These are phyloP conservation scores for Sparus aurata DNA, from an alignment of 2,797 vertebrate species.

Conservation along the genomic window DNA sequence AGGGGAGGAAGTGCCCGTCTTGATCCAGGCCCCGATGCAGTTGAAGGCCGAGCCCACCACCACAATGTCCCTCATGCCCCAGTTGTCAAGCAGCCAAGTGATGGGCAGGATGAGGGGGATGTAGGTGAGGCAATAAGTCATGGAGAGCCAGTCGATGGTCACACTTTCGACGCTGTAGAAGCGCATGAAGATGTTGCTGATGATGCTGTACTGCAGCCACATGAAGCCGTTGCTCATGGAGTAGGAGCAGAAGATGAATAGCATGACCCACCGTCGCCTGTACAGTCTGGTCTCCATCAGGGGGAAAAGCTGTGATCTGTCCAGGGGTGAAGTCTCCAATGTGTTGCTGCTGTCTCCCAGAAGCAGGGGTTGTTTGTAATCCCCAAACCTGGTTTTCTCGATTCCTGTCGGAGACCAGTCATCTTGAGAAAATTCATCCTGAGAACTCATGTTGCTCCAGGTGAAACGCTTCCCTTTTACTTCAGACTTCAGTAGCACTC, in stretches of 20 bases:
- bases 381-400: conserved; percentile 25
- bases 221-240: conserved; percentile 93
- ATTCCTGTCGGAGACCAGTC: background rate
- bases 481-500: conserved; percentile 13
- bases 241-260: conserved; percentile 88
- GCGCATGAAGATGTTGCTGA: conserved; percentile 86
- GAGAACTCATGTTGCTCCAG: conserved; percentile 38
- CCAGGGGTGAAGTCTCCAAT: conserved; percentile 39
- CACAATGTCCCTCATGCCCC: conserved; percentile 87
- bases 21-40: conserved; percentile 92
- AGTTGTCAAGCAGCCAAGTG: conserved; percentile 89
- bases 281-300: conserved; percentile 79
- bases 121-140: conserved; percentile 91
- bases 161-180: conserved; percentile 86
- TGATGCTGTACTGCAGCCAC: conserved; percentile 93
- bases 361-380: conserved; percentile 22
- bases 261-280: conserved; percentile 87
- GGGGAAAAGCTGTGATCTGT: conserved; percentile 13
- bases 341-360: conserved; percentile 55
- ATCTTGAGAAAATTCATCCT: conserved; percentile 1
- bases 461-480: background rate
- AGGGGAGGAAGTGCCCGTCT: conserved; percentile 85
- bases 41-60: conserved; percentile 88
- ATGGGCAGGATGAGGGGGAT: conserved; percentile 90
- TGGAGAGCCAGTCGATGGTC: conserved; percentile 92